Evolutionary conservation across 2,888 invertebrate species (phyloP), one percentile per base, ranked within the genome.

Genomic region (Alcis repandata): DNA sequence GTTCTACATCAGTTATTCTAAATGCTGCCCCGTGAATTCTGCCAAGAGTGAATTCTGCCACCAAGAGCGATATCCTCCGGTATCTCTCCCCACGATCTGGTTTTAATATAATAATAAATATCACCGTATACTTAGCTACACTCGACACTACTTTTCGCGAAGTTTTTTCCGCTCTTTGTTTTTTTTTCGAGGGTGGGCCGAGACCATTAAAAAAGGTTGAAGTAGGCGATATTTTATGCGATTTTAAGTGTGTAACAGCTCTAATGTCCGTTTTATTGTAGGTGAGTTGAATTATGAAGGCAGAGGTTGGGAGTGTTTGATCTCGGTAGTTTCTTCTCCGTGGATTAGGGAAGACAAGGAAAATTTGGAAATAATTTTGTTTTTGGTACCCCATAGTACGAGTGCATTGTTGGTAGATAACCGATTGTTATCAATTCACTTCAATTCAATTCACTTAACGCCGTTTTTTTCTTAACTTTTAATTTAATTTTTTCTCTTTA

Each of bases 81-180:
- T 7, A 33, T 13, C 9, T 10, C 8, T 22, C n/a, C 88, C 88
- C 78, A 86, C 80, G 87, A 77, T 90, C 88, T 86, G 80, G 85
- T 90, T 91, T 89, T 91, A 90, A 91, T 90, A 91, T 90, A 90
- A 91, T 88, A 90, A 92, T 90, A 92, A 92, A 91, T 91, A 91
- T 91, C 87, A 85, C 84, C 75, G 79, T 68, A 58, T 67, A 67
- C 67, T 72, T 66, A 60, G 65, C 65, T 48, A 51, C 43, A 32
- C 59, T 64, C 58, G 76, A 78, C 90, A 91, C 91, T 91, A 92
- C 88, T 90, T 90, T 89, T 88, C 72, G 74, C 75, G 78, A 88
- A 88, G 79, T 91, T 90, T 89, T 87, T 59, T 56, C 48, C 84
- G 69, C 67, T 80, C 83, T 85, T 91, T 91, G 87, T 90, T 92